These are phyloP conservation scores for Thera britannica DNA, from an alignment of 2,888 invertebrate species.

Conservation along the genomic window DNA sequence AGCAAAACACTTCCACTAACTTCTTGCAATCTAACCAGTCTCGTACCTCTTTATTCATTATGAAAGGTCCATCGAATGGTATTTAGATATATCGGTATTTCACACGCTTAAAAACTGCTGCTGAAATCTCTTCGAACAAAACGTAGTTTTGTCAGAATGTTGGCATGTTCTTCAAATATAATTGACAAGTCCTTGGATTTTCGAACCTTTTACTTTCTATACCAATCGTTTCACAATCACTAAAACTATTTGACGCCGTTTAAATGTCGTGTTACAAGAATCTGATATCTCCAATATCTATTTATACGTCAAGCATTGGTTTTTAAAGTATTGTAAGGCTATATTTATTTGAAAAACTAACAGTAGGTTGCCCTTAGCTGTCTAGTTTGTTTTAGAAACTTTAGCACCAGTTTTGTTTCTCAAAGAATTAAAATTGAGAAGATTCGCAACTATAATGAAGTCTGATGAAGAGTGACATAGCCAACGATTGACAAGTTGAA, in stretches of 20 bases:
- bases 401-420: too few species aligned
- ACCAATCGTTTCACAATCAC: conserved; percentile 19
- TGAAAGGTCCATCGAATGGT: too few species aligned
- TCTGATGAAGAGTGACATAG: too few species aligned
- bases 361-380: not conserved
- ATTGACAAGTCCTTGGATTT: not conserved
- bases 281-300: conserved; percentile 25
- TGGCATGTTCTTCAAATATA: not conserved
- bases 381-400: not conserved
- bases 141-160: not conserved
- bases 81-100: too few species aligned
- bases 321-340: conserved; percentile 58
- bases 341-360: not conserved
- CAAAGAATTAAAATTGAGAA: too few species aligned
- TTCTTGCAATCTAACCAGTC: too few species aligned
- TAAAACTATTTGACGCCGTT: conserved; percentile 29
- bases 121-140: not conserved
- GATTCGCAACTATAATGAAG: too few species aligned
- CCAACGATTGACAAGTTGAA: too few species aligned
- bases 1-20: too few species aligned
- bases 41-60: too few species aligned
- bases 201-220: conserved; percentile 62
- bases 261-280: conserved; percentile 37
- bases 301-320: conserved; percentile 30
- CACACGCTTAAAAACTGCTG: too few species aligned